phyloP scores from a whole-genome alignment of 2,113 vertebrate genomes.

The Synchiropus splendidus region DNA sequence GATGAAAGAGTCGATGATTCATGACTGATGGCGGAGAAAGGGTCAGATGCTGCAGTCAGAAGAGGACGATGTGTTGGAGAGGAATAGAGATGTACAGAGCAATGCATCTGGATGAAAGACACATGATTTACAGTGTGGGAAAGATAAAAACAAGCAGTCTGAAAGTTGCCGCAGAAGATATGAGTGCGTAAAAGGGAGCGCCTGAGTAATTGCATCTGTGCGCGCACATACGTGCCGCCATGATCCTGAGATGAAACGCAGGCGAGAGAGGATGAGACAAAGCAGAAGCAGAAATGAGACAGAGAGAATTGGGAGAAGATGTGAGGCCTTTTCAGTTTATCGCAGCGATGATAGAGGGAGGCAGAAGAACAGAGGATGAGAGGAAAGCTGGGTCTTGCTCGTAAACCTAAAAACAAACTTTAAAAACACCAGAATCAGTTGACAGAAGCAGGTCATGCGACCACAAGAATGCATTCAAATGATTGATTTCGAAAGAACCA shows the following conservation, averaged over 20 bases:
- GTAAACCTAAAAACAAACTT: too few species aligned
- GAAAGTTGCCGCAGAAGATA: neutral
- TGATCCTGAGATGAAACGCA: conserved; percentile 4
- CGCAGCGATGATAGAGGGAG: conserved; percentile 4
- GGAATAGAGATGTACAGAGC: neutral
- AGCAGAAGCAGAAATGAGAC: conserved; percentile 7
- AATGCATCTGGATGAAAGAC: neutral
- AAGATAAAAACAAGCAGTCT: conserved; percentile 4
- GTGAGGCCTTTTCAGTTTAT: neutral
- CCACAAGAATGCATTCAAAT: too few species aligned
- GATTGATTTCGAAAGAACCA: too few species aligned
- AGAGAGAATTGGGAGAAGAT: conserved; percentile 8
- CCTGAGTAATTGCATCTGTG: too few species aligned
- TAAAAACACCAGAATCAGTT: neutral
- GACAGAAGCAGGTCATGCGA: neutral
- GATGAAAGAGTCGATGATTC: neutral
- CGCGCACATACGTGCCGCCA: neutral
- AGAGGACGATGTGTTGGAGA: neutral
- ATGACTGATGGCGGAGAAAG: too few species aligned
- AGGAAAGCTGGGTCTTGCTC: neutral
- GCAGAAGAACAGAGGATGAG: neutral
- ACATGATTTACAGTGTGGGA: conserved; percentile 22
- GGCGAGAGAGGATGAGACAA: conserved; percentile 9
- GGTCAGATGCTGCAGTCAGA: neutral
- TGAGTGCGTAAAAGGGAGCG: neutral